Evolutionary conservation across 2,797 vertebrate species (phyloP).

Genomic region (Anabacerthia variegaticeps): DNA sequence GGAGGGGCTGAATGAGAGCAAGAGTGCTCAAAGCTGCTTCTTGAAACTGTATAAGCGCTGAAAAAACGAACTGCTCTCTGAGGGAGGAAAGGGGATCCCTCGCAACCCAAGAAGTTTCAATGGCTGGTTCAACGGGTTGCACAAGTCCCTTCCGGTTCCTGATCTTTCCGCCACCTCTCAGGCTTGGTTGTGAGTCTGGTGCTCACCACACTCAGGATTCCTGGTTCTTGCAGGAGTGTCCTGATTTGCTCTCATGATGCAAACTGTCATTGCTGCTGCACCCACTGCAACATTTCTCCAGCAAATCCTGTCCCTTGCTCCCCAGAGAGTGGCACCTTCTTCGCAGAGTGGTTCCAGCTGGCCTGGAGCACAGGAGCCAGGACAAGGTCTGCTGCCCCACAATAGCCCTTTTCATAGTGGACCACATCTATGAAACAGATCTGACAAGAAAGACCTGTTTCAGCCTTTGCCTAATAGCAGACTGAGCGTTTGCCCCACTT

Average conservation of each 20-base stretch:
- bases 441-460: rapidly evolving
- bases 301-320: not conserved
- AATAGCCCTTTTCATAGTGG: not conserved
- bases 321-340: not conserved
- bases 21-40: not conserved
- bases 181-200: not conserved
- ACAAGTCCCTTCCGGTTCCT: not conserved
- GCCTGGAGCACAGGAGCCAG: not conserved
- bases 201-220: not conserved
- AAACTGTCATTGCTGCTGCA: not conserved
- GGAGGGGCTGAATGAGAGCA: not conserved
- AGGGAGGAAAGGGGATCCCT: not conserved
- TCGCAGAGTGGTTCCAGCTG: not conserved
- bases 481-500: not conserved
- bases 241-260: not conserved
- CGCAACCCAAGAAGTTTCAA: not conserved
- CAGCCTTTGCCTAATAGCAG: not conserved
- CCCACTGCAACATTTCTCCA: not conserved
- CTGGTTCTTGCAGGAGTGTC: not conserved
- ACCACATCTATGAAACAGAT: not conserved
- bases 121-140: not conserved
- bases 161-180: not conserved
- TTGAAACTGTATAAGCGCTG: not conserved
- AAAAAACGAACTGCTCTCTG: not conserved
- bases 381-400: not conserved